Evolutionary conservation across 2,113 vertebrate species (phyloP), one percentile per base, ranked within the genome.

Genomic region (Sardina pilchardus): DNA sequence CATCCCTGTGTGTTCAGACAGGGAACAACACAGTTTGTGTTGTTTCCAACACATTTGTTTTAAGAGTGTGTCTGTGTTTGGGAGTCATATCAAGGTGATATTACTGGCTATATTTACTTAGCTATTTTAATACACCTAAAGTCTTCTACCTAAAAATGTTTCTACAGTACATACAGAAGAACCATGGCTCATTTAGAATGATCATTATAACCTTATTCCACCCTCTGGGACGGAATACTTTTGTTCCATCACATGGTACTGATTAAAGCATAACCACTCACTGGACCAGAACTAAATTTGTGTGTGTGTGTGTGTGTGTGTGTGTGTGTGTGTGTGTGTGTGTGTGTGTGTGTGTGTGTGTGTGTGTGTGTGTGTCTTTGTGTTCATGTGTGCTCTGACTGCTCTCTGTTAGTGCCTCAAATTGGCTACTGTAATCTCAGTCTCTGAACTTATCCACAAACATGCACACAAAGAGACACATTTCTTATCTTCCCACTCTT

Each of bases 211-310:
- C 26, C 63, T 71, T 30, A 34, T 30, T 71, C 63, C 26, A 75
- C 9, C n/a, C n/a, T n/a, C n/a, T n/a, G n/a, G n/a, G n/a, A n/a
- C n/a, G n/a, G n/a, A n/a, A n/a, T n/a, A n/a, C n/a, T n/a, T n/a
- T n/a, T 30, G n/a, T 63, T 71, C 26, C 63, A 71, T 71, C 67
- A 75, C 67, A 75, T 75, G 71, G 71, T 36, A 3, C 2, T 1
- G 71, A 36, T 78, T 78, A 78, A 78, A 78, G 71, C 71, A 78
- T 78, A 78, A 78, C 71, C 30, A 78, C 34, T 16, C 34, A 78
- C 30, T 36, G 14, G 34, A 78, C 71, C 34, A 36, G 71, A 78
- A 71, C n/a, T 71, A 71, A 71, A 8, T 14, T 63, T 10, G n/a
- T 26, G 6, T 63, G 24, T 63, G 59, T 63, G 59, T 63, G 59